phyloP scores from a whole-genome alignment of 1,140 invertebrate genomes.

The Apis florea region DNA sequence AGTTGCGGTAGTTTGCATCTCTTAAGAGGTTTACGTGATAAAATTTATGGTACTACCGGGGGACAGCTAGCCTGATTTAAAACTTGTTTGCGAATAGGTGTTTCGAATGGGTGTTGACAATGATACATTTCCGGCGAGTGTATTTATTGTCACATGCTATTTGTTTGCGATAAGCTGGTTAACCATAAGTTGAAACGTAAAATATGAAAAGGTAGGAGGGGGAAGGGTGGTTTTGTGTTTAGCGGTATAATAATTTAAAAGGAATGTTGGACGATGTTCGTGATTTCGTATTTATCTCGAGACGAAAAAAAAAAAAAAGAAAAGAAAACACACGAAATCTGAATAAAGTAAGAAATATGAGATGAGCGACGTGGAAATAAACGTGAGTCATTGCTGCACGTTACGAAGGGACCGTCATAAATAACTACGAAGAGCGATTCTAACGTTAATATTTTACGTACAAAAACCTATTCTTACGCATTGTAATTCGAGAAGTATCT shows the following conservation, averaged over 20 bases:
- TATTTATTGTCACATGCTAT: not conserved
- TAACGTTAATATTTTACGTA: slow-evolving; percentile 17
- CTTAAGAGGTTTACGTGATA: too few species aligned
- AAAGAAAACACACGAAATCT: slow-evolving; percentile 7
- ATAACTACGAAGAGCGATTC: not conserved
- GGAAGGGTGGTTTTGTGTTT: not conserved
- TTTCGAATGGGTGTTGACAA: too few species aligned
- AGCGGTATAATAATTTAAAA: slow-evolving; percentile 17
- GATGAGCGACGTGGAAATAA: slow-evolving; percentile 35
- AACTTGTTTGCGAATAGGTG: too few species aligned
- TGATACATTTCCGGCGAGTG: not conserved
- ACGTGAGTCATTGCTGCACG: slow-evolving; percentile 36
- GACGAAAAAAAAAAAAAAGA: slow-evolving; percentile 12
- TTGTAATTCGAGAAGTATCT: not conserved
- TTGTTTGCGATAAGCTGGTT: not conserved
- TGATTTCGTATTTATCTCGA: slow-evolving; percentile 45
- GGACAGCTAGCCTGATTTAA: too few species aligned
- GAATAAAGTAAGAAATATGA: slow-evolving; percentile 47
- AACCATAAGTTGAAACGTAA: not conserved
- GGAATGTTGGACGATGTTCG: slow-evolving; percentile 42
- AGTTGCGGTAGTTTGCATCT: too few species aligned
- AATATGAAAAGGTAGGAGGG: not conserved
- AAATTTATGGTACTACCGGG: too few species aligned
- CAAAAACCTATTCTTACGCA: not conserved
- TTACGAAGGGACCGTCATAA: slow-evolving; percentile 18